A percentile compares a stretch with the other conserved stretches of the same genome.
phyloP scores from a whole-genome alignment of 2,113 vertebrate genomes.

The Corvus hawaiiensis region DNA sequence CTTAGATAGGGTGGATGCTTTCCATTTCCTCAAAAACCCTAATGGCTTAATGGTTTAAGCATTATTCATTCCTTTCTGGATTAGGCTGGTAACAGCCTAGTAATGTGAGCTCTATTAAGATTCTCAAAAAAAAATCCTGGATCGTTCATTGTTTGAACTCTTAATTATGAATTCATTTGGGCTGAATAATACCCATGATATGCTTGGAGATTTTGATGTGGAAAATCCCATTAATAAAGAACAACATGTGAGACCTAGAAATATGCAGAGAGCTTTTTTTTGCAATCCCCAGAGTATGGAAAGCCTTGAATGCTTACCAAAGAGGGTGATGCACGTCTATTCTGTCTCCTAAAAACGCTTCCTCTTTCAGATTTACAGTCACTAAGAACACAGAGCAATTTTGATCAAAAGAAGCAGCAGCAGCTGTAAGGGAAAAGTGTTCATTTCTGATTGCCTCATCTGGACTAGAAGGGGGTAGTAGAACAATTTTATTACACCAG shows the following conservation, averaged over 20 bases:
- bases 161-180: background rate
- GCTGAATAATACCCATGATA: background rate
- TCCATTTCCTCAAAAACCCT: constrained; percentile 39
- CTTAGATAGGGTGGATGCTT: constrained; percentile 36
- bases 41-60: background rate
- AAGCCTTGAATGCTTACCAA: constrained; percentile 1
- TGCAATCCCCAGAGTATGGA: background rate
- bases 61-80: constrained; percentile 3
- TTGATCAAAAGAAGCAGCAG: constrained; percentile 61
- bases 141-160: constrained; percentile 9
- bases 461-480: constrained; percentile 23
- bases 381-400: constrained; percentile 31
- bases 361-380: constrained; percentile 54
- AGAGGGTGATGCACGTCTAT: constrained; percentile 20
- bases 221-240: constrained; percentile 33
- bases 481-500: constrained; percentile 46
- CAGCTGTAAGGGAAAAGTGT: constrained; percentile 41
- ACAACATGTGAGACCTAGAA: constrained; percentile 19
- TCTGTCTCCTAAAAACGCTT: constrained; percentile 41
- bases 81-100: background rate
- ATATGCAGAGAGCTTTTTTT: background rate
- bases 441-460: constrained; percentile 53
- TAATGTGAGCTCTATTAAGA: constrained; percentile 5
- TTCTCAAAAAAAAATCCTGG: background rate
- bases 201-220: background rate